Conservation (phyloP, 2,888 invertebrate genomes). For the Ennomos fuscantarius region DNA sequence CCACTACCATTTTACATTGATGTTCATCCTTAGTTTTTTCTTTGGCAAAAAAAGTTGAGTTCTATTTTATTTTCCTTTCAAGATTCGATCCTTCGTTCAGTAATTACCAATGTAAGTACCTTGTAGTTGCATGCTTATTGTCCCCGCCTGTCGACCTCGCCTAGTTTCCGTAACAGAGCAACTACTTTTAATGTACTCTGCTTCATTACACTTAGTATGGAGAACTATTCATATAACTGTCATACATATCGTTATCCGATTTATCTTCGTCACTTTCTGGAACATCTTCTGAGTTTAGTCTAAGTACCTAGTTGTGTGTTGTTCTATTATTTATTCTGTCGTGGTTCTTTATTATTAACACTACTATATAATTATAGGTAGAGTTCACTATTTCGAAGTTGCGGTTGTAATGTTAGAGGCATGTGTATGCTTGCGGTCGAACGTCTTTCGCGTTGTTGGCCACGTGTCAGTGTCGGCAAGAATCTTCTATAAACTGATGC, state of each 20-base stretch:
- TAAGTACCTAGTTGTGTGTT: no score
- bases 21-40: not conserved
- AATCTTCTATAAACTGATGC: constrained; percentile 46
- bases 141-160: constrained; percentile 45
- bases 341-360: no score
- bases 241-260: no score
- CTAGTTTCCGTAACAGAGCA: constrained; percentile 43
- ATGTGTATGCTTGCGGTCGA: constrained; percentile 33
- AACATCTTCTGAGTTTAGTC: no score
- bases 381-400: constrained; percentile 32
- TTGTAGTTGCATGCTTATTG: constrained; percentile 44
- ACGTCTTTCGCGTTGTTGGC: constrained; percentile 50
- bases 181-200: constrained; percentile 19
- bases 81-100: constrained; percentile 42
- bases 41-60: constrained; percentile 35
- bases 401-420: constrained; percentile 8
- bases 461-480: constrained; percentile 53
- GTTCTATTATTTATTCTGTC: no score
- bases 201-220: not conserved
- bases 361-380: not conserved
- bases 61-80: constrained; percentile 40
- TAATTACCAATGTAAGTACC: constrained; percentile 31
- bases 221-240: no score
- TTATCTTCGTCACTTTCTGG: no score
- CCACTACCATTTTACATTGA: no score